Evolutionary conservation across 2,113 vertebrate genomes (phyloP).

Genomic region (Dryoscopus gambensis): DNA sequence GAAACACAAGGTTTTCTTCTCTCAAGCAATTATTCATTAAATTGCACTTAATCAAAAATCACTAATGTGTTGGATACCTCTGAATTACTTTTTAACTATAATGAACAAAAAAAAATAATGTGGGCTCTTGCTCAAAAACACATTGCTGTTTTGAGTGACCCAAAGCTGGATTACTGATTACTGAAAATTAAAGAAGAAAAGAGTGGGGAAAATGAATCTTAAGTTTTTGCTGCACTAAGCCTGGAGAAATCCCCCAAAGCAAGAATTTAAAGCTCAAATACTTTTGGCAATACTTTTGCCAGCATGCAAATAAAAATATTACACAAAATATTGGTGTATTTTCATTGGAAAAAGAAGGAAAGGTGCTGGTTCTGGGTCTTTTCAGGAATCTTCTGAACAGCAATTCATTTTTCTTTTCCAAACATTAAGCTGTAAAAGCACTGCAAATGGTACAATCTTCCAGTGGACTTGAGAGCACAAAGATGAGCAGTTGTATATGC

Average conservation of each 20-base stretch:
- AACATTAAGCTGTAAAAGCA: background rate
- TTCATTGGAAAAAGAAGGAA: background rate
- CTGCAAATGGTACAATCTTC: background rate
- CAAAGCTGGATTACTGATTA: background rate
- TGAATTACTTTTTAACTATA: background rate
- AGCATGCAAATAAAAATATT: background rate
- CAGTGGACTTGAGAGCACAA: background rate
- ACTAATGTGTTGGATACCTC: background rate
- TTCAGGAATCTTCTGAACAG: background rate
- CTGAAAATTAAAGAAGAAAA: background rate
- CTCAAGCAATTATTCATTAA: background rate
- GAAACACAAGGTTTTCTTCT: background rate
- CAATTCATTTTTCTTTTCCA: background rate
- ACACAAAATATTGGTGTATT: background rate
- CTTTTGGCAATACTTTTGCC: background rate
- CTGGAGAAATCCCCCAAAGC: background rate
- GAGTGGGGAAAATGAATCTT: background rate
- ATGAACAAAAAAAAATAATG: background rate
- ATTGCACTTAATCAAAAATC: background rate
- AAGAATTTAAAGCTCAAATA: background rate
- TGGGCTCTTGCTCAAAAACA: conserved; percentile 1
- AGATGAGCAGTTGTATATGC: background rate
- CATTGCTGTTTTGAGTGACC: background rate
- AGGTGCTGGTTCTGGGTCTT: background rate
- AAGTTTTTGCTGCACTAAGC: background rate